These are phyloP conservation scores for Gulo gulo DNA, from an alignment of 2,113 vertebrate genomes.

Conservation along the genomic window DNA sequence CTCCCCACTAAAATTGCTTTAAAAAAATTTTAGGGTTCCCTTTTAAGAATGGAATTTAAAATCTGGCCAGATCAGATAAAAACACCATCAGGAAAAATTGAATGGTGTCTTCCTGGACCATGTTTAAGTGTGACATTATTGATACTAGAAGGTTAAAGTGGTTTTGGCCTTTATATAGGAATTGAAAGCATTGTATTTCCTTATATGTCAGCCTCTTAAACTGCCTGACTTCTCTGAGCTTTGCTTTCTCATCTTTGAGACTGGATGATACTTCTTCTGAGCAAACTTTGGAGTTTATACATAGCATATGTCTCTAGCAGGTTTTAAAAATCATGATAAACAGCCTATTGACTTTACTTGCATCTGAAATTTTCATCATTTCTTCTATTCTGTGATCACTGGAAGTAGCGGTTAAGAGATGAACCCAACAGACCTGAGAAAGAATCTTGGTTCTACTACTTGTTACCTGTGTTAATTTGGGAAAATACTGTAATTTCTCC, in stretches of 20 bases:
- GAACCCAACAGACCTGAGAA: neutral
- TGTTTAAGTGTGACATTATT: neutral
- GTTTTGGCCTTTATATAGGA: neutral
- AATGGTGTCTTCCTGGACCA: neutral
- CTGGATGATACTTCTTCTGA: neutral
- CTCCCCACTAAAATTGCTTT: neutral
- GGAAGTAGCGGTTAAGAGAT: neutral
- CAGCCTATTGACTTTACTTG: neutral
- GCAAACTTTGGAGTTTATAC: neutral
- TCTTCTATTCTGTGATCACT: neutral
- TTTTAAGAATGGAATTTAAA: neutral
- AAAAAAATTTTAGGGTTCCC: neutral
- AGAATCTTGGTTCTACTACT: neutral
- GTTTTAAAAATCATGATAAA: neutral
- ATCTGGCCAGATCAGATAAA: neutral
- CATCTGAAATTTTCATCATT: neutral
- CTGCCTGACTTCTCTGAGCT: neutral
- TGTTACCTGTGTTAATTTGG: neutral
- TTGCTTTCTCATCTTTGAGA: constrained; percentile 5
- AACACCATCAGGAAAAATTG: neutral
- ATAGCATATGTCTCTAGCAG: neutral
- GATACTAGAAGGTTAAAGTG: neutral
- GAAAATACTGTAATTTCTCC: neutral
- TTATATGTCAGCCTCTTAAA: neutral
- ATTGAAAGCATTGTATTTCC: neutral